A percentile compares a stretch with the other conserved stretches of the same genome.
Evolutionary conservation across 2,113 vertebrate genomes (phyloP).

Genomic region (Erpornis zantholeuca): DNA sequence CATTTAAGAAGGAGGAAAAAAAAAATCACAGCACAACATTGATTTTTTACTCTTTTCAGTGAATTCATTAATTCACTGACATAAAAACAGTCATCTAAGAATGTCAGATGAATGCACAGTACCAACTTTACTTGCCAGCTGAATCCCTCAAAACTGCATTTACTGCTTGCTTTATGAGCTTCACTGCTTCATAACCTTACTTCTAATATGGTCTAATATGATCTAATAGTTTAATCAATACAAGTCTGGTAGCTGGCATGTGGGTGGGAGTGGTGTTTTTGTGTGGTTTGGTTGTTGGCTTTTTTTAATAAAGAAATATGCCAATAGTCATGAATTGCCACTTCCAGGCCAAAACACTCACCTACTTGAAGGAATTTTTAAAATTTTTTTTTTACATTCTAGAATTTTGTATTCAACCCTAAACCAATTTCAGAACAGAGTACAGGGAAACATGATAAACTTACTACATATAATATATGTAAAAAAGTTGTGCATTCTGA

Average conservation of each 20-base stretch:
- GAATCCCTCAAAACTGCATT: not conserved
- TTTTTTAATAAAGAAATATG: not conserved
- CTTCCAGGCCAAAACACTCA: not conserved
- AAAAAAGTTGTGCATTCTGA: not conserved
- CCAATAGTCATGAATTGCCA: not conserved
- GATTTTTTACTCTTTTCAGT: not conserved
- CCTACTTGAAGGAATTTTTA: not conserved
- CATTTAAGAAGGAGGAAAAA: not conserved
- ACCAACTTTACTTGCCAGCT: not conserved
- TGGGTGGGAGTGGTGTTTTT: rapidly evolving
- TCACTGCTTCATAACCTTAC: not conserved
- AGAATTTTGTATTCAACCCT: not conserved
- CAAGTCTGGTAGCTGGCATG: not conserved
- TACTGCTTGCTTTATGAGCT: not conserved
- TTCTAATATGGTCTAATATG: not conserved
- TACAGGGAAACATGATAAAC: not conserved
- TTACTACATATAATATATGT: not conserved
- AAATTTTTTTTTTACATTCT: not conserved
- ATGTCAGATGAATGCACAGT: not conserved
- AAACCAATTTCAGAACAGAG: not conserved
- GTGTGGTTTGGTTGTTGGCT: not conserved
- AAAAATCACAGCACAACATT: not conserved
- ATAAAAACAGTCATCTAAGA: not conserved
- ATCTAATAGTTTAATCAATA: not conserved
- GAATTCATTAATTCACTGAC: not conserved